A percentile compares a stretch with the other conserved stretches of the same genome.
Evolutionary conservation across 2,113 vertebrate genomes (phyloP).

Genomic region (Bujurquina vittata): DNA sequence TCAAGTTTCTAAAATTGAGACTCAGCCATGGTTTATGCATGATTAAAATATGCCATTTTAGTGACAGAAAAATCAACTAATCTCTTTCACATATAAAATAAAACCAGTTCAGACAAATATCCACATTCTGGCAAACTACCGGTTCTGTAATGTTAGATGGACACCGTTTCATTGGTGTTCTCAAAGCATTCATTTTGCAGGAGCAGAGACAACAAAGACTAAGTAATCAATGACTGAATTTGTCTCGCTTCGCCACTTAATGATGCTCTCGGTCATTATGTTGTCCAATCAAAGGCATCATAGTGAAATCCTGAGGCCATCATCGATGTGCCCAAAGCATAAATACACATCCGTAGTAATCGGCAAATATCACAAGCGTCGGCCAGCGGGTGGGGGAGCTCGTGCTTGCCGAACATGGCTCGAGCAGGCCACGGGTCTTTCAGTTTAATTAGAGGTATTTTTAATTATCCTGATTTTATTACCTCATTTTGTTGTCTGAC

Average conservation of each 20-base stretch:
- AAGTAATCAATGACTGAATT: constrained; percentile 26
- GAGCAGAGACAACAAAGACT: constrained; percentile 19
- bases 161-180: not conserved
- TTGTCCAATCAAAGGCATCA: constrained; percentile 7
- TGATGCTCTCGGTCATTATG: constrained; percentile 7
- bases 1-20: constrained; percentile 1
- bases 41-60: not conserved
- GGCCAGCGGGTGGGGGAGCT: not conserved
- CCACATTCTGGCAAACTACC: not conserved
- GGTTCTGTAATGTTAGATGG: constrained; percentile 3
- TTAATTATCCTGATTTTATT: not conserved
- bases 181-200: constrained; percentile 9
- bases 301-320: not conserved
- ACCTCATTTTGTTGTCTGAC: not conserved
- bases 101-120: not conserved
- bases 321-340: not conserved
- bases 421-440: not conserved
- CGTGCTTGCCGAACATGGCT: not conserved
- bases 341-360: not conserved
- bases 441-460: not conserved
- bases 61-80: not conserved
- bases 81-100: not conserved
- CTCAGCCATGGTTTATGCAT: not conserved
- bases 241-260: constrained; percentile 22
- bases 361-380: not conserved